Evolutionary conservation across 2,797 vertebrate genomes (phyloP).

Genomic region (Pristis pectinata): DNA sequence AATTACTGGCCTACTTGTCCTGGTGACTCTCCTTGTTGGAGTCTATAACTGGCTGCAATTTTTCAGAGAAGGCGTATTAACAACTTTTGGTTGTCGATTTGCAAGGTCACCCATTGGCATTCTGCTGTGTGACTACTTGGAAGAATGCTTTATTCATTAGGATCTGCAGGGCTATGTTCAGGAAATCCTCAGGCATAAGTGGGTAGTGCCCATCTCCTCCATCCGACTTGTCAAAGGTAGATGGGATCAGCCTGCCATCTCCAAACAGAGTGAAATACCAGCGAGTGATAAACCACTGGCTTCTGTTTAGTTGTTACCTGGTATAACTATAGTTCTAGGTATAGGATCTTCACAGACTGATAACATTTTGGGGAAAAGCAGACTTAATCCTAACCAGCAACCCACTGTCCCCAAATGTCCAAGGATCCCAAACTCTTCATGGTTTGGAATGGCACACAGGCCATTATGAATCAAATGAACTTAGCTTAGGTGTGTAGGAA

Average conservation of each 20-base stretch:
- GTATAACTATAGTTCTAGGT: background rate
- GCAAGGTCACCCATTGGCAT: background rate
- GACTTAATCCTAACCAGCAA: too few species aligned
- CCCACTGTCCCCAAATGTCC: background rate
- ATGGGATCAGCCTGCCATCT: background rate
- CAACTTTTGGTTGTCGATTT: background rate
- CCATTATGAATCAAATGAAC: background rate
- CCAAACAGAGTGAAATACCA: background rate
- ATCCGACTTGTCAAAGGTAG: too few species aligned
- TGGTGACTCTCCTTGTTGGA: background rate
- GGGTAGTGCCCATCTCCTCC: background rate
- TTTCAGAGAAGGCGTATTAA: background rate
- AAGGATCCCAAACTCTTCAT: background rate
- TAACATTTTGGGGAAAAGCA: background rate
- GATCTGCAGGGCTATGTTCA: background rate
- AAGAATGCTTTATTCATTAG: background rate
- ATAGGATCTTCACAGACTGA: background rate
- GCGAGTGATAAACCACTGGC: background rate
- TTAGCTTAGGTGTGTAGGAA: slow-evolving; percentile 12
- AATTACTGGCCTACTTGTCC: background rate
- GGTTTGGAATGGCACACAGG: background rate
- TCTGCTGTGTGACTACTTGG: background rate
- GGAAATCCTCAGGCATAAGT: background rate
- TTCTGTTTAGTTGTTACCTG: background rate
- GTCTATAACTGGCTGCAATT: background rate